Conservation (phyloP, 2,797 vertebrate genomes). For the Melanotaenia pygmaea region DNA sequence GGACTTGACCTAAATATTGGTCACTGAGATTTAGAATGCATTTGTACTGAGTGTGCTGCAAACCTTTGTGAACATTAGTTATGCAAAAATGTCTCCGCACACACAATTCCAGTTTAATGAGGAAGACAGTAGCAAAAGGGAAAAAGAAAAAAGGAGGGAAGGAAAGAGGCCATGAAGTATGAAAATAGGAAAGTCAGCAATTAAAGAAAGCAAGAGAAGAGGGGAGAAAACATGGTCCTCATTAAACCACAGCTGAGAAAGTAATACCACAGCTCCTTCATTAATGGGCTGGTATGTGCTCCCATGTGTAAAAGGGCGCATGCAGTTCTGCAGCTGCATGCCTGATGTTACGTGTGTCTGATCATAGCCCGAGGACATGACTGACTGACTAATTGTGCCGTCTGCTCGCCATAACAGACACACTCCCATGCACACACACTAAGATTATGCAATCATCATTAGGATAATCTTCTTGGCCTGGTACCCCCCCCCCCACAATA, state of each 20-base stretch:
- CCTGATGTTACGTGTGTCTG: constrained; percentile 49
- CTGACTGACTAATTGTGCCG: constrained; percentile 68
- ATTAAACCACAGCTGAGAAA: constrained; percentile 56
- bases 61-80: not conserved
- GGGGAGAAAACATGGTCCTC: constrained; percentile 57
- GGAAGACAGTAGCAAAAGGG: not conserved
- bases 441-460: constrained; percentile 61
- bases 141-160: not conserved
- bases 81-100: not conserved
- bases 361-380: constrained; percentile 43
- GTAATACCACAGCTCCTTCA: constrained; percentile 46
- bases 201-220: constrained; percentile 25
- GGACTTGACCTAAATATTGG: not conserved
- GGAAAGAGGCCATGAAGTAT: constrained; percentile 1
- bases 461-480: constrained; percentile 62
- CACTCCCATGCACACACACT: constrained; percentile 33
- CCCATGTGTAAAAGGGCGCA: constrained; percentile 32
- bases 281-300: constrained; percentile 23
- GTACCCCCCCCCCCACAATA: not conserved
- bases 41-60: not conserved
- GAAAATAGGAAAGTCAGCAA: constrained; percentile 1
- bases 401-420: constrained; percentile 55
- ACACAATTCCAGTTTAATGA: constrained; percentile 6
- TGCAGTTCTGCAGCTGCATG: constrained; percentile 53
- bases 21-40: not conserved